Percentiles rank a stretch among this genome's conserved stretches.
Conservation (phyloP, 2,888 invertebrate genomes). For the Cistogaster globosa region DNA sequence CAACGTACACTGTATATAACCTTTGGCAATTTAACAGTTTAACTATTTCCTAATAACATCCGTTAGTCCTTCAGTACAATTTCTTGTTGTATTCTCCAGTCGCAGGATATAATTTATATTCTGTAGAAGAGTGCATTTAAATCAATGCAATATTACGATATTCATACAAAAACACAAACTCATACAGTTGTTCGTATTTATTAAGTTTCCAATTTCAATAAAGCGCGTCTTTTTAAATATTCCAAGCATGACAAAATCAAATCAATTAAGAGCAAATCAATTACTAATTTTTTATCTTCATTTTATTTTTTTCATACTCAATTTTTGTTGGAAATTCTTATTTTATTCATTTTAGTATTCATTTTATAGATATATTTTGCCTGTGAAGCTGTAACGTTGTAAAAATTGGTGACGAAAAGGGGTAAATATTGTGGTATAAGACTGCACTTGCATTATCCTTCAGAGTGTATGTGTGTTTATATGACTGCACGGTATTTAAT, state of each 20-base stretch:
- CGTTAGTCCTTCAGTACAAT: conserved; percentile 27
- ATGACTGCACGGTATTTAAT: no score
- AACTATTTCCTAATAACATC: conserved; percentile 67
- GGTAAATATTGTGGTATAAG: not conserved
- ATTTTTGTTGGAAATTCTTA: conserved; percentile 3
- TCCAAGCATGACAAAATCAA: conserved; percentile 73
- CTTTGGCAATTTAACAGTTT: conserved; percentile 68
- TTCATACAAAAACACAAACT: conserved; percentile 8
- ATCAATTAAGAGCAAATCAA: conserved; percentile 76
- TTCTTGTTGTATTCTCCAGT: conserved; percentile 24
- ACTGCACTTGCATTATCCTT: conserved; percentile 8
- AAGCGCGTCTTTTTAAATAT: conserved; percentile 60
- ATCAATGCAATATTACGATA: conserved; percentile 50
- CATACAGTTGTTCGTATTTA: conserved; percentile 31
- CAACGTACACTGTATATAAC: conserved; percentile 42
- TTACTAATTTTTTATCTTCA: conserved; percentile 54
- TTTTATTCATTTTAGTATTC: conserved; percentile 19
- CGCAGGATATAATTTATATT: conserved; percentile 64
- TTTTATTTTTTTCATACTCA: not conserved
- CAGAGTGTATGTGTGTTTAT: not conserved
- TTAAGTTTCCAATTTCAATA: conserved; percentile 60
- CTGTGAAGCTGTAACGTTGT: not conserved
- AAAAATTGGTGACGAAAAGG: not conserved
- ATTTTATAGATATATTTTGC: conserved; percentile 4
- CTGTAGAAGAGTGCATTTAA: conserved; percentile 60